Percentiles rank a stretch among this genome's conserved stretches.
These are phyloP conservation scores for Halcyon leucocephala DNA, from an alignment of 2,797 vertebrate species.

Conservation along the genomic window DNA sequence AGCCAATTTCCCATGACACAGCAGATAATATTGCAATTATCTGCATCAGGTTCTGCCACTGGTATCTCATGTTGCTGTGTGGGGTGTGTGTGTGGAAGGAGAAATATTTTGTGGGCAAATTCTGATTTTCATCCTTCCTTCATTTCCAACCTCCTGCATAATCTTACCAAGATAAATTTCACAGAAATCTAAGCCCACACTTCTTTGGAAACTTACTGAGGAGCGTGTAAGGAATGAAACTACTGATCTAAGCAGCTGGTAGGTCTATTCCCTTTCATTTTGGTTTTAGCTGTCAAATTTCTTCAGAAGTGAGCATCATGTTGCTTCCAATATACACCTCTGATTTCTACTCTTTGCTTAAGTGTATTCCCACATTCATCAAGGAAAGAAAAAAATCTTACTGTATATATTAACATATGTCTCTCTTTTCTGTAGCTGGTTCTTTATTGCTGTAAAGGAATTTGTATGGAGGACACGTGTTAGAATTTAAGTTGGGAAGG, in stretches of 20 bases:
- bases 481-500: not conserved
- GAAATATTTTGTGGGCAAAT: not conserved
- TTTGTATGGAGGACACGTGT: not conserved
- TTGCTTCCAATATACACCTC: not conserved
- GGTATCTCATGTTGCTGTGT: slow-evolving; percentile 8
- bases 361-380: not conserved
- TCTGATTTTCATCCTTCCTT: not conserved
- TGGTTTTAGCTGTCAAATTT: slow-evolving; percentile 14
- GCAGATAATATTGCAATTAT: slow-evolving; percentile 33
- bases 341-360: not conserved
- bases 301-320: not conserved
- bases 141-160: not conserved
- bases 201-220: not conserved
- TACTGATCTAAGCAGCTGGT: not conserved
- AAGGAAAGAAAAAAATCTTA: not conserved
- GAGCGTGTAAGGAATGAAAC: not conserved
- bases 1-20: not conserved
- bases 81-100: not conserved
- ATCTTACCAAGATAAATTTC: slow-evolving; percentile 5
- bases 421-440: not conserved
- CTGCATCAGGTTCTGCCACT: slow-evolving; percentile 32
- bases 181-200: not conserved
- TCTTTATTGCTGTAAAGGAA: not conserved
- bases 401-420: not conserved
- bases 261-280: slow-evolving; percentile 15